Evolutionary conservation across 2,113 vertebrate species (phyloP).

Genomic region (Baryphthengus martii): DNA sequence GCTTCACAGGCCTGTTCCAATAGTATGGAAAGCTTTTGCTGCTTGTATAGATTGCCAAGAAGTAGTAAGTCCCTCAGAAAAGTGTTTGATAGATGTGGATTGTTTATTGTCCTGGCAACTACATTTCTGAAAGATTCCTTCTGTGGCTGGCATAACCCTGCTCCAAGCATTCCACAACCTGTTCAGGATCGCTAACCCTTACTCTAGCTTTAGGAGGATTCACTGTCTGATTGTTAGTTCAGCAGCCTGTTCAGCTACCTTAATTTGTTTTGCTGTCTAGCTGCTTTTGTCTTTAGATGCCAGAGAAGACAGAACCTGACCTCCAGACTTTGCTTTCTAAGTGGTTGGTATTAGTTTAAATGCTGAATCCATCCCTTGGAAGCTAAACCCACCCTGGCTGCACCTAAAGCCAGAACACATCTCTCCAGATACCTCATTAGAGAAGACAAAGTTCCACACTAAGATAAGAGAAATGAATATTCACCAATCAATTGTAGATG

Average conservation of each 20-base stretch:
- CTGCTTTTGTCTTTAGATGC: neutral
- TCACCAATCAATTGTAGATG: neutral
- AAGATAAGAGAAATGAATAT: neutral
- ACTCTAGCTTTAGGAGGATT: neutral
- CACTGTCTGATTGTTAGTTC: neutral
- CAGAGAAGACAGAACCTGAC: neutral
- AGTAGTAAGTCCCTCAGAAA: neutral
- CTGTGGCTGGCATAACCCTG: neutral
- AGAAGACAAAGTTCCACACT: neutral
- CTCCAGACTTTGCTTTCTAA: neutral
- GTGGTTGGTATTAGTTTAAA: neutral
- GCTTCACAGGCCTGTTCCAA: neutral
- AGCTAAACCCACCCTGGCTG: neutral
- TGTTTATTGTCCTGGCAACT: neutral
- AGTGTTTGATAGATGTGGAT: neutral
- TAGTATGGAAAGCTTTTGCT: neutral
- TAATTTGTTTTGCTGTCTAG: neutral
- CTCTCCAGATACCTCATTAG: neutral
- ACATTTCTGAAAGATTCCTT: neutral
- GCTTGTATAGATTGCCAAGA: neutral
- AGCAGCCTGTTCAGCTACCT: neutral
- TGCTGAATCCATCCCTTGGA: neutral
- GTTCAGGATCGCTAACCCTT: neutral
- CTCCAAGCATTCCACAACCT: neutral
- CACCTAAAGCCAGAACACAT: neutral